Evolutionary conservation across 2,113 vertebrate genomes (phyloP), one percentile per base, ranked within the genome.

Genomic region (Ceyx cyanopectus): DNA sequence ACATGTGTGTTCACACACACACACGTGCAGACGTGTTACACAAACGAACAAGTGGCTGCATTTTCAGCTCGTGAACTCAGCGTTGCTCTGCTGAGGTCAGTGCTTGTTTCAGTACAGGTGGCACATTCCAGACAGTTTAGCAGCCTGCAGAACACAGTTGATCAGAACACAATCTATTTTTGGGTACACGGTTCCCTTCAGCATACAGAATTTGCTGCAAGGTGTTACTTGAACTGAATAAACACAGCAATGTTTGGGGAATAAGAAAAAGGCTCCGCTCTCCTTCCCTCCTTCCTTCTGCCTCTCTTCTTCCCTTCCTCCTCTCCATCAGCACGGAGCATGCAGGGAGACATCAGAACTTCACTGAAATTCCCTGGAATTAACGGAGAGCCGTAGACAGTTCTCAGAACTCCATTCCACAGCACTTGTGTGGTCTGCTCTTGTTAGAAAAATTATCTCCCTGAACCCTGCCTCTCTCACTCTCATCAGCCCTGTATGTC

Each of bases 351-450:
- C 75, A 93, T 40, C 74, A 86, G 84, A 16, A 3, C 78, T 74
- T 41, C 81, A 24, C 87, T 81, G 75, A 87, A 70, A 94, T 83
- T 48, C 92, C 79, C 92, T 60, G 85, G 72, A 89, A 96, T 83
- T 56, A 80, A 56, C 1, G 0, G 48, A 34, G 78, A 80, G 78
- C 67, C 0, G 1, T 2, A 88, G 90, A 93, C 80, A 67, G 70
- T 58, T 62, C 92, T 94, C 94, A 84, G 75, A 83, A 83, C 87
- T 87, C 90, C 50, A 46, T 87, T 72, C 87, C 75, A 50, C 62
- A 94, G 82, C 90, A 48, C 95, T 94, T 97, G 94, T 96, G 95
- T 97, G 96, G 96, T 96, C 96, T 95, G 82, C 89, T 90, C 74
- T 78, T 46, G 78, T 87, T 94, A 92, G 90, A 93, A 88, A 89